Conservation (phyloP, 2,888 invertebrate species). For the Nymphalis polychloros region DNA sequence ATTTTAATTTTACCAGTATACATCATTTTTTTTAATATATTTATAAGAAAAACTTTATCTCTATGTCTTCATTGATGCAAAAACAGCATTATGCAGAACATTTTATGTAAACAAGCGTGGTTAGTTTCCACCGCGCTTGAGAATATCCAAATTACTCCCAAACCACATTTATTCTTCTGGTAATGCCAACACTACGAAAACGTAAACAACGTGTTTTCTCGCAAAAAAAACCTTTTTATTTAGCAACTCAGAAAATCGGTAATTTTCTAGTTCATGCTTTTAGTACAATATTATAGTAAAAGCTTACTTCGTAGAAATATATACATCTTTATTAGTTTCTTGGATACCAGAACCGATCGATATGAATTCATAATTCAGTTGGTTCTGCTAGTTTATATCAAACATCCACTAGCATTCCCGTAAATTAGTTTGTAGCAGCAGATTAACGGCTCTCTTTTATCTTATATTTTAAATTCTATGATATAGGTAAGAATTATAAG, state of each 20-base stretch:
- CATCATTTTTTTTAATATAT: neutral
- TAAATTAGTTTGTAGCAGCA: slow-evolving; percentile 54
- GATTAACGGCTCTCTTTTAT: neutral
- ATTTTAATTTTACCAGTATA: too few relatives aligned
- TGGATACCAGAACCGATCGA: slow-evolving; percentile 50
- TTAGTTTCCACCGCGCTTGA: slow-evolving; percentile 44
- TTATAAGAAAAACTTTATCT: neutral
- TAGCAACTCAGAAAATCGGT: slow-evolving; percentile 17
- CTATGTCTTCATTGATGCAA: slow-evolving; percentile 10
- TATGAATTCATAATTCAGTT: slow-evolving; percentile 58
- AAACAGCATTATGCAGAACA: slow-evolving; percentile 46
- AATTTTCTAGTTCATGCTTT: slow-evolving; percentile 14
- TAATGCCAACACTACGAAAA: slow-evolving; percentile 23
- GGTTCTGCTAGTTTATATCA: slow-evolving; percentile 46
- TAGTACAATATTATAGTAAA: neutral
- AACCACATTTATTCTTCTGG: slow-evolving; percentile 32
- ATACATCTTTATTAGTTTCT: slow-evolving; percentile 11
- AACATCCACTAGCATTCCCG: slow-evolving; percentile 17
- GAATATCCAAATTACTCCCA: slow-evolving; percentile 55
- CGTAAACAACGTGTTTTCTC: slow-evolving; percentile 27
- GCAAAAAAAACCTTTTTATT: slow-evolving; percentile 26
- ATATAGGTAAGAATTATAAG: slow-evolving; percentile 38
- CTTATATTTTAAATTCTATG: slow-evolving; percentile 53
- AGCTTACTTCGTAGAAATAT: neutral
- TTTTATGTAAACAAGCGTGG: slow-evolving; percentile 55